A percentile compares a stretch with the other conserved stretches of the same genome.
These are phyloP conservation scores for Alentia gelatinosa DNA, from an alignment of 2,888 invertebrate species.

Conservation along the genomic window DNA sequence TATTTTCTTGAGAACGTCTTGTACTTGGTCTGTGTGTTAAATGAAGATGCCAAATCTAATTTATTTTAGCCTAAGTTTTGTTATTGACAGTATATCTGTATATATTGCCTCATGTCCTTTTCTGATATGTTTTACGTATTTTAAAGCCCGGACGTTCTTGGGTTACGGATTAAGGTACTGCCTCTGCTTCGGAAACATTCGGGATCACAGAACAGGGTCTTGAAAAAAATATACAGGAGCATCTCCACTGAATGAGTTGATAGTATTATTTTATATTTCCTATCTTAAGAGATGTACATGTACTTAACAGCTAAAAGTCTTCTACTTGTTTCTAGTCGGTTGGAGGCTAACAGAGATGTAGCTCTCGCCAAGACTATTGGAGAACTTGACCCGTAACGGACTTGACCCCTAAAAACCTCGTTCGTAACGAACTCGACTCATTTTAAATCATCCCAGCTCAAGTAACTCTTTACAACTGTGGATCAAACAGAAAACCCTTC, in stretches of 20 bases:
- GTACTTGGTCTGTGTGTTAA: neutral
- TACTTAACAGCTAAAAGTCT: too few relatives aligned
- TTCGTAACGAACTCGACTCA: too few relatives aligned
- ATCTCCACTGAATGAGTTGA: neutral
- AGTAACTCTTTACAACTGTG: too few relatives aligned
- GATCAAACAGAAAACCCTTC: too few relatives aligned
- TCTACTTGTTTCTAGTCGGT: too few relatives aligned
- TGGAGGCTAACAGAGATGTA: too few relatives aligned
- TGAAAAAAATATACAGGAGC: neutral
- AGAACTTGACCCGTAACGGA: too few relatives aligned
- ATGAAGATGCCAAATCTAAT: neutral
- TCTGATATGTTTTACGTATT: neutral
- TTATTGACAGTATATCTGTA: neutral
- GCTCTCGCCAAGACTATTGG: too few relatives aligned
- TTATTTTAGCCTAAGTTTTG: neutral
- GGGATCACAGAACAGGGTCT: neutral
- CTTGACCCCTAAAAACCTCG: too few relatives aligned
- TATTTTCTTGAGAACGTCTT: neutral
- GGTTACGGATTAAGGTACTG: neutral
- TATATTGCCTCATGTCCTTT: neutral
- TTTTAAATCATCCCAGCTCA: too few relatives aligned
- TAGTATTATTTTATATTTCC: neutral
- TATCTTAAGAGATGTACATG: too few relatives aligned
- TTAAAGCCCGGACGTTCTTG: neutral
- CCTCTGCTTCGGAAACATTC: neutral